Base-by-base conservation (phyloP, 1,140 invertebrate species). In the Drosophila grimshawi region DNA sequence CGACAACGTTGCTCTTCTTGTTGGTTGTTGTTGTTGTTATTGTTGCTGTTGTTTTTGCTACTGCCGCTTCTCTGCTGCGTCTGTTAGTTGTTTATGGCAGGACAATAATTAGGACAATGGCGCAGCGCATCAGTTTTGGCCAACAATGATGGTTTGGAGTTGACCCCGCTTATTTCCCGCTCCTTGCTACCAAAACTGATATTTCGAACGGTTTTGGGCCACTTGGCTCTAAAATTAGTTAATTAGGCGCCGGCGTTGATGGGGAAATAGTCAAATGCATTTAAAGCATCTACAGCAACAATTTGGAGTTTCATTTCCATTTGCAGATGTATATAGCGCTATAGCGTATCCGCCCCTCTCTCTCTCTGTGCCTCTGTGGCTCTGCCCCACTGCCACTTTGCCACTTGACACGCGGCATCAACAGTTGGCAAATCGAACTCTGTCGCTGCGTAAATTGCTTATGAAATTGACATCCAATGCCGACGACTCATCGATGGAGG, bases 381-480 rank as follows among this genome's bases (percentile, higher is more conserved):
- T 19, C 19, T 19, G 19, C 19, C 19, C 19, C 19, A 19, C 5
- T n/a, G 10, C 37, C 37, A 29, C 27, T 5, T 6, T 57, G 53
- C 39, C 55, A 59, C 55, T 66, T 67, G 70, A 55, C 39, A 35
- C 30, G 39, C 2, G 53, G 41, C 76, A 46, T 79, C 82, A 86
- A 86, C 82, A 86, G 82, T 86, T 86, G 82, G 83, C 83, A 81
- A 86, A 86, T 82, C 82, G 82, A 88, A 82, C 59, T 51, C 57
- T 63, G 60, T 57, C 57, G 53, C 78, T 73, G 72, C 65, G 80
- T 88, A 86, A 88, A 86, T 86, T 86, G 85, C 83, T 88, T 86
- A 86, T 86, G 77, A 86, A 86, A 88, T 86, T 86, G 83, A 86
- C 83, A 86, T 80, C 76, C 65, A 88, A 82, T 60, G 70, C 27